Percentiles rank a stretch among this genome's conserved stretches.
phyloP scores from a whole-genome alignment of 2,797 vertebrate species.

The Eutrigla gurnardus region DNA sequence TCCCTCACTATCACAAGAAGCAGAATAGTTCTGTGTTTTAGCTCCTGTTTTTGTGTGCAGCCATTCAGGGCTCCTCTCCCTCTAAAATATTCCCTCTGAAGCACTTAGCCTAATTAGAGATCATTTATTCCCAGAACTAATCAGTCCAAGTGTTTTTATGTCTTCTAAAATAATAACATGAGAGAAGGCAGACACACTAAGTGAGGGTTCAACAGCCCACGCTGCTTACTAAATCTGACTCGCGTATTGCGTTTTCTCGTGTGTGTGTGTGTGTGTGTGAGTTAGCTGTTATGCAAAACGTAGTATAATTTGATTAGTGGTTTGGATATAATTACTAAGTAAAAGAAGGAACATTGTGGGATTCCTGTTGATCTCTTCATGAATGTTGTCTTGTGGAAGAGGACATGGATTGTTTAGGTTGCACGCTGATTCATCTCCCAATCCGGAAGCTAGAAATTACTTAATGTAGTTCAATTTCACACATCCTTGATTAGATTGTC shows the following conservation, averaged over 20 bases:
- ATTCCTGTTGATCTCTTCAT: conserved; percentile 59
- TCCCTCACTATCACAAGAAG: conserved; percentile 37
- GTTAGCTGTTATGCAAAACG: conserved; percentile 57
- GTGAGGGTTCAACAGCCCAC: conserved; percentile 71
- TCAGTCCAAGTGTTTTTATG: conserved; percentile 84
- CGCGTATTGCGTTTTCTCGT: conserved; percentile 37
- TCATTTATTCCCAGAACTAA: conserved; percentile 84
- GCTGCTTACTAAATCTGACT: conserved; percentile 70
- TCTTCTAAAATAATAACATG: conserved; percentile 80
- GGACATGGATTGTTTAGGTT: conserved; percentile 26
- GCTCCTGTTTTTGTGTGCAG: conserved; percentile 38
- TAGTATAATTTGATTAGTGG: conserved; percentile 68
- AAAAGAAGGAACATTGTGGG: conserved; percentile 30
- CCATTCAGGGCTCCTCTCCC: conserved; percentile 50
- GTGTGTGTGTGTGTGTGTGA: conserved; percentile 8
- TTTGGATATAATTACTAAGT: conserved; percentile 58
- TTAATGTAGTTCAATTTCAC: conserved; percentile 2
- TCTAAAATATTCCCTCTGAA: conserved; percentile 81
- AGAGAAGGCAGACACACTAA: conserved; percentile 60
- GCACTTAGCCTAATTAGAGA: conserved; percentile 84
- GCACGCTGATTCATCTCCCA: background rate
- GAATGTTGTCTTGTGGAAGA: conserved; percentile 54
- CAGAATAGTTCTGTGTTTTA: conserved; percentile 41
- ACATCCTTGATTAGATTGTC: conserved; percentile 4
- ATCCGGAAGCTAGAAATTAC: conserved; percentile 3